Conservation (phyloP, 2,113 vertebrate genomes). For the Takifugu flavidus region DNA sequence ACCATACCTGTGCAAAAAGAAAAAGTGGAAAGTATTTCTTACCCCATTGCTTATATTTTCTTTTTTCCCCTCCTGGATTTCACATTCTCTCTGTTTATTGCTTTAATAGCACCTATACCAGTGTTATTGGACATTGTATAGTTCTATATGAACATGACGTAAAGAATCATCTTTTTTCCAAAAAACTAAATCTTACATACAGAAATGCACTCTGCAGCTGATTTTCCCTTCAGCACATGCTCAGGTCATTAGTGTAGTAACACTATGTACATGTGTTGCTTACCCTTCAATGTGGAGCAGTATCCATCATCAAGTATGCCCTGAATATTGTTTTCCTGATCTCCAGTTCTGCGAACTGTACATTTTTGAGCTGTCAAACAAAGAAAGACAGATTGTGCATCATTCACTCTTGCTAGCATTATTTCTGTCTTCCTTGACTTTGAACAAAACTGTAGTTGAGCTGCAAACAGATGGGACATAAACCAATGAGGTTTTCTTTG, state of each 20-base stretch:
- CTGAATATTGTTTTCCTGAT: constrained; percentile 51
- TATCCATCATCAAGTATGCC: constrained; percentile 39
- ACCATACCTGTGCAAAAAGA: constrained; percentile 66
- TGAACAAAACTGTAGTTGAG: neutral
- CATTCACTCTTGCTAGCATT: no score
- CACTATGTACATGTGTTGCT: constrained; percentile 7
- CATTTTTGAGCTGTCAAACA: constrained; percentile 69
- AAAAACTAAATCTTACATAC: no score
- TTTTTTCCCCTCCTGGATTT: no score
- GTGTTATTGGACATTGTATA: no score
- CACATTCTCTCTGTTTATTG: no score
- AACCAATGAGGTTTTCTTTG: neutral
- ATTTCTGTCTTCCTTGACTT: no score
- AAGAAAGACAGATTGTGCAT: neutral
- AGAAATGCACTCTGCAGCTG: no score
- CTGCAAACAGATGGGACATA: constrained; percentile 17
- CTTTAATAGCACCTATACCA: no score
- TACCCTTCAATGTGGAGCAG: constrained; percentile 72
- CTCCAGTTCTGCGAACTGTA: constrained; percentile 27
- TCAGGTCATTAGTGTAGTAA: neutral
- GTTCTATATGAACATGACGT: no score
- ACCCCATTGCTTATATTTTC: neutral
- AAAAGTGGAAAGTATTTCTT: neutral
- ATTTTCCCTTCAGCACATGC: neutral
- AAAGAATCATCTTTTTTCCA: no score